phyloP scores from a whole-genome alignment of 2,113 vertebrate genomes.

The Silurus meridionalis region DNA sequence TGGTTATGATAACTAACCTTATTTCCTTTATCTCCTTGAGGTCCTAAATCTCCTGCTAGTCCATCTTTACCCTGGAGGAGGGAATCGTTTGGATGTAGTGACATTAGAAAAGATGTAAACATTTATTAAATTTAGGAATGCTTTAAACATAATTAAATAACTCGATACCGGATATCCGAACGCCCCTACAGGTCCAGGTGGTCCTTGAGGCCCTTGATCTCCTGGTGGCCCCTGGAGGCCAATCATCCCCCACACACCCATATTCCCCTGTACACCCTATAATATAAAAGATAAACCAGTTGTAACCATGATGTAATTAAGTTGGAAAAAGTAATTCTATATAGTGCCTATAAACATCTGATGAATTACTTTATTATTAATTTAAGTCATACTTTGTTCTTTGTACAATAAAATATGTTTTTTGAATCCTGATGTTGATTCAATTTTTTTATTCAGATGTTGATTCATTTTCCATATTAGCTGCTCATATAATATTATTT shows the following conservation, averaged over 20 bases:
- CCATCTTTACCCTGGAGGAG: slow-evolving; percentile 72
- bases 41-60: slow-evolving; percentile 59
- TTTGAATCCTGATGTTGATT: not conserved
- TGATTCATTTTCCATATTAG: not conserved
- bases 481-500: not conserved
- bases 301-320: not conserved
- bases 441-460: not conserved
- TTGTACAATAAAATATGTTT: not conserved
- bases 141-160: not conserved
- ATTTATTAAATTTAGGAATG: not conserved
- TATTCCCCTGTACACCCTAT: slow-evolving; percentile 72
- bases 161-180: slow-evolving; percentile 69
- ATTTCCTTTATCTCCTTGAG: slow-evolving; percentile 63
- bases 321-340: not conserved
- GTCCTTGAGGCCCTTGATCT: slow-evolving; percentile 62
- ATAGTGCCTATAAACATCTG: not conserved
- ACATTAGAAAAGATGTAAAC: not conserved
- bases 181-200: slow-evolving; percentile 61
- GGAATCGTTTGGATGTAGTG: not conserved
- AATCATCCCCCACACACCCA: slow-evolving; percentile 68
- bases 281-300: slow-evolving; percentile 12
- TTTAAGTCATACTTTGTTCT: not conserved
- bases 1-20: slow-evolving; percentile 57
- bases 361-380: no score
- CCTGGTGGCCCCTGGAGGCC: slow-evolving; percentile 66